Conservation (phyloP, 2,888 invertebrate species). For the Psylliodes chrysocephalus region DNA sequence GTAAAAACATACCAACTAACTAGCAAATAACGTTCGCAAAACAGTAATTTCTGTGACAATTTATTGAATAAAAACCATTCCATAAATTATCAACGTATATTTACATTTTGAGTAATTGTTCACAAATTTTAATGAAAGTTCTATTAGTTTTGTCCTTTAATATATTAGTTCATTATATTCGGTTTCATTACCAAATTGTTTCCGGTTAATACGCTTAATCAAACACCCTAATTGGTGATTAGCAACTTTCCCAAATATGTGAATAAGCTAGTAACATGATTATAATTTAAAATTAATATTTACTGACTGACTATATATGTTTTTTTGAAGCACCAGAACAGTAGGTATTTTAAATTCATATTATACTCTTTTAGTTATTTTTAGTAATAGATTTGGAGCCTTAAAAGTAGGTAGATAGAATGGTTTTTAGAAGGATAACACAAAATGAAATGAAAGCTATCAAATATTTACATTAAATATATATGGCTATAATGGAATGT, state of each 20-base stretch:
- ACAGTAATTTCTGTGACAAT: neutral
- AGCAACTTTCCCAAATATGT: neutral
- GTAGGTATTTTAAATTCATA: no score
- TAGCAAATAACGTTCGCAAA: neutral
- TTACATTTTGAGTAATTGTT: neutral
- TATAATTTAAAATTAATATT: no score
- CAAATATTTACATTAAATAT: no score
- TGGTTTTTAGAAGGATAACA: no score
- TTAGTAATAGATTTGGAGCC: no score
- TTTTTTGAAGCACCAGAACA: no score
- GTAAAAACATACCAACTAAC: no score
- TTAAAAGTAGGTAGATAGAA: no score
- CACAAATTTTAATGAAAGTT: constrained; percentile 7
- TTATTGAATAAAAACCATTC: neutral
- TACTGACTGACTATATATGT: no score
- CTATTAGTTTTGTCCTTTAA: constrained; percentile 6
- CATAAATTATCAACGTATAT: neutral
- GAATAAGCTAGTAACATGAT: neutral
- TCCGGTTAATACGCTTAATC: neutral
- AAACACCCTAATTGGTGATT: neutral
- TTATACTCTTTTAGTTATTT: no score
- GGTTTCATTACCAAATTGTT: neutral
- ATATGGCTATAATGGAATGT: no score
- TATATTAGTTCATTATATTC: neutral
- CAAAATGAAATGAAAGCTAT: no score